Evolutionary conservation across 2,113 vertebrate genomes (phyloP).

Genomic region (Oryzias woworae): DNA sequence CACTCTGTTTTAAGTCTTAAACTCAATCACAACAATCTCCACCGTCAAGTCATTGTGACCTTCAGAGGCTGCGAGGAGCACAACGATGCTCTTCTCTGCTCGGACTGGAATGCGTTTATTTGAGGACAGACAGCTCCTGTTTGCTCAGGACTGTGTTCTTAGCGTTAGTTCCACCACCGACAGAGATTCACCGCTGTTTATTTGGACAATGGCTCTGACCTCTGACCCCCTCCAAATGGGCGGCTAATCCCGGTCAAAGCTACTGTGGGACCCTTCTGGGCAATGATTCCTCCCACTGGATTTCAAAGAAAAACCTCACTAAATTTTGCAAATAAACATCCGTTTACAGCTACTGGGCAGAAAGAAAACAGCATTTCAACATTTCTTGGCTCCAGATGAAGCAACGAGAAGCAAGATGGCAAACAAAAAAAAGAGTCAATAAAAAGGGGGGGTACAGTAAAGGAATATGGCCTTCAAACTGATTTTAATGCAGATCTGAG

Average conservation of each 20-base stretch:
- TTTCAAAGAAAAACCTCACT: neutral
- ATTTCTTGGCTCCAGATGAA: conserved; percentile 1
- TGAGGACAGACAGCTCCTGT: conserved; percentile 54
- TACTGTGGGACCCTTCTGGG: conserved; percentile 51
- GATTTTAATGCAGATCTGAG: too few relatives aligned
- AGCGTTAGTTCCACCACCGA: conserved; percentile 59
- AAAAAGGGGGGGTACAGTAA: neutral
- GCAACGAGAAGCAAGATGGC: neutral
- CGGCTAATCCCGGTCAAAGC: conserved; percentile 57
- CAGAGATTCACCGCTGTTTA: conserved; percentile 66
- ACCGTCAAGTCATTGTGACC: conserved; percentile 40
- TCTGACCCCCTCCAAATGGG: conserved; percentile 66
- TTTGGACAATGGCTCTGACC: conserved; percentile 70
- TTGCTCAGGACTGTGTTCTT: conserved; percentile 67
- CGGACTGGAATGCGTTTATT: conserved; percentile 65
- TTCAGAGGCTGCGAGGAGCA: conserved; percentile 51
- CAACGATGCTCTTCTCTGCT: conserved; percentile 43
- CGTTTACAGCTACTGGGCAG: neutral
- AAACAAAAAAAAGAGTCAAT: neutral
- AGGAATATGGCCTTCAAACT: too few relatives aligned
- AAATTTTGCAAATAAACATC: conserved; percentile 2
- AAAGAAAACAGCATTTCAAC: neutral
- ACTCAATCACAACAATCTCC: conserved; percentile 1
- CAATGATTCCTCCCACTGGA: conserved; percentile 47
- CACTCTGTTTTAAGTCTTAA: neutral